Base-by-base conservation (phyloP, 1,140 invertebrate genomes). In the Drosophila tristis region DNA sequence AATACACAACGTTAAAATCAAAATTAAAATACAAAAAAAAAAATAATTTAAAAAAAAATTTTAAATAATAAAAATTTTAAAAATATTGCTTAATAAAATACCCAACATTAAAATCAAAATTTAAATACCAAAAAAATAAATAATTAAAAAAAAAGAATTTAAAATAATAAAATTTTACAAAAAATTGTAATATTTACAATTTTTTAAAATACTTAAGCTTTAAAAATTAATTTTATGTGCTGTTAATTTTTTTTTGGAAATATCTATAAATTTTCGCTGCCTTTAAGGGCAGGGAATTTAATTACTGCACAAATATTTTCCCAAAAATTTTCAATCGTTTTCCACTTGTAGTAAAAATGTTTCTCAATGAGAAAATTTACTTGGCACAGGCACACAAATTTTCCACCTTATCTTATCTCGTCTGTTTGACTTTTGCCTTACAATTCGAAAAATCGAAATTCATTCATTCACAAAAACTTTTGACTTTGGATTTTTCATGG, bases 381-480 rank as follows among this genome's bases (percentile, higher is more conserved):
- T 63, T 23, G 2, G 9, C 31, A 6, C 26, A 0, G 7, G 6
- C 20, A 35, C 31, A 35, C 31, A 35, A 2, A 39, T 39, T 39
- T 39, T 39, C 35, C 13, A 16, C 35, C 35, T 35, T 58, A 70
- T 70, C 66, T 70, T 49, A 70, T 70, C 66, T 70, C 66, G 42
- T 11, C 29, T 57, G 47, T 49, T 68, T 35, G 54, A 20, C 31
- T 70, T 65, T 65, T 65, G 31, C 25, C 9, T 25, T 68, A 25
- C 44, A 49, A 70, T 57, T 58, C 15, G 23, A 20, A 23, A 29
- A 26, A 26, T 59, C n/a, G 8, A 35, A 2, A 31, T 31, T 31
- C 31, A 16, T 71, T 67, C 73, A 75, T 75, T 75, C 72, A 75
- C 61, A 74, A 74, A 63, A 31, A 56, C 9, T 11, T 31, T 57